phyloP scores from a whole-genome alignment of 2,113 vertebrate species.

The Limanda limanda region DNA sequence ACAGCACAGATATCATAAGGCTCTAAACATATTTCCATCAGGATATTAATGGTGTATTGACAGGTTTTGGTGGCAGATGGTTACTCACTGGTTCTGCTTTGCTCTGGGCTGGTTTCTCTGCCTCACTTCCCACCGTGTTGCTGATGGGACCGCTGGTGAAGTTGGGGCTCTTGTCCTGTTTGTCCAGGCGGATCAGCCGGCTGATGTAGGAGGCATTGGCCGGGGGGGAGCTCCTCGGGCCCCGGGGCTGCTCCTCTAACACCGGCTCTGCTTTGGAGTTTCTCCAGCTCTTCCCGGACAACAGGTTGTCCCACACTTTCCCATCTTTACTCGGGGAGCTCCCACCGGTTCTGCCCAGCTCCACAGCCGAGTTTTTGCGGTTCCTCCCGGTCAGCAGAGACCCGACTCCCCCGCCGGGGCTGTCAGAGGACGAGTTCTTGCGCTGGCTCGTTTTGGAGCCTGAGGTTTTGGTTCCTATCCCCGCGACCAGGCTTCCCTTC shows the following conservation, averaged over 20 bases:
- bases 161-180: constrained; percentile 86
- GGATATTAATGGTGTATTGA: neutral
- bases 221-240: constrained; percentile 59
- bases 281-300: constrained; percentile 87
- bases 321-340: constrained; percentile 72
- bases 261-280: constrained; percentile 80
- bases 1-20: no score
- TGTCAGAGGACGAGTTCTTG: constrained; percentile 74
- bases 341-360: constrained; percentile 65
- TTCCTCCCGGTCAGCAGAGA: constrained; percentile 79
- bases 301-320: constrained; percentile 81
- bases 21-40: no score
- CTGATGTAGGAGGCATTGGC: constrained; percentile 84
- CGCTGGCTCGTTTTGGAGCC: constrained; percentile 69
- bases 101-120: constrained; percentile 78
- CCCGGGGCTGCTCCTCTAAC: constrained; percentile 75
- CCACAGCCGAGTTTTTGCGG: constrained; percentile 85
- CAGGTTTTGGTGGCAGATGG: neutral
- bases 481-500: constrained; percentile 72
- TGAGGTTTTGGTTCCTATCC: constrained; percentile 65
- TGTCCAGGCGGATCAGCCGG: constrained; percentile 90
- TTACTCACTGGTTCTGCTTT: constrained; percentile 85
- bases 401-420: constrained; percentile 58
- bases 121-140: constrained; percentile 71
- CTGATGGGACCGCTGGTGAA: constrained; percentile 58